Base-by-base conservation (phyloP, 1,140 invertebrate genomes). In the Pseudomyrmex sp. region DNA sequence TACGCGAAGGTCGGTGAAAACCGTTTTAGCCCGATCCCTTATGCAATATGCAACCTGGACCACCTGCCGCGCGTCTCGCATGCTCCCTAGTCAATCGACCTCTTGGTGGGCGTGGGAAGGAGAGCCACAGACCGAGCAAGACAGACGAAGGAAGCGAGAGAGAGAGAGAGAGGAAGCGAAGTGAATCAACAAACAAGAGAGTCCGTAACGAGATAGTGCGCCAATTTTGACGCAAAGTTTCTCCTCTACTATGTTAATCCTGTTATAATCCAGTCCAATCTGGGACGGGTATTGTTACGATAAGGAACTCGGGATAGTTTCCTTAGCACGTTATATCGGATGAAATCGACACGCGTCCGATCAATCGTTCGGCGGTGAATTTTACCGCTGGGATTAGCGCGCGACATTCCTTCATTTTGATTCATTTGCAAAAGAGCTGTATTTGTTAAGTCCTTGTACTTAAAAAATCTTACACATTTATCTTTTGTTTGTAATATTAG, bases 181-280 rank as follows among this genome's bases (percentile, higher is more conserved):
- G 58, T 58, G 80, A 82, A 85, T 88, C 83, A 73, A 87, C 87
- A 88, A 88, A 88, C 87, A 88, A 77, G 86, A 58, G 86, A 88
- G 82, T 75, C 83, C 75, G 86, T 88, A 84, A 85, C 83, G 77
- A 85, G 84, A 79, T 82, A 79, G 84, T 63, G 82, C 83, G 84
- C 79, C 86, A 83, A 88, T 89, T 79, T 88, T 89, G 73, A 89
- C 80, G 74, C 73, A 69, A 58, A 86, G 74, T 85, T 88, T 74
- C 79, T 79, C 48, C 87, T 80, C 76, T 80, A 80, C 76, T 80
- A 80, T 80, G 76, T 80, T 80, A 80, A 80, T 80, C 76, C 76
- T 80, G 76, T 80, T 80, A 80, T 80, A 80, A 80, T 80, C 76
- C 76, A 23, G 46, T 46, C 66, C 76, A 80, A 80, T 80, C 66